Base-by-base conservation (phyloP, 1,140 invertebrate species). In the Oncopeltus fasciatus region DNA sequence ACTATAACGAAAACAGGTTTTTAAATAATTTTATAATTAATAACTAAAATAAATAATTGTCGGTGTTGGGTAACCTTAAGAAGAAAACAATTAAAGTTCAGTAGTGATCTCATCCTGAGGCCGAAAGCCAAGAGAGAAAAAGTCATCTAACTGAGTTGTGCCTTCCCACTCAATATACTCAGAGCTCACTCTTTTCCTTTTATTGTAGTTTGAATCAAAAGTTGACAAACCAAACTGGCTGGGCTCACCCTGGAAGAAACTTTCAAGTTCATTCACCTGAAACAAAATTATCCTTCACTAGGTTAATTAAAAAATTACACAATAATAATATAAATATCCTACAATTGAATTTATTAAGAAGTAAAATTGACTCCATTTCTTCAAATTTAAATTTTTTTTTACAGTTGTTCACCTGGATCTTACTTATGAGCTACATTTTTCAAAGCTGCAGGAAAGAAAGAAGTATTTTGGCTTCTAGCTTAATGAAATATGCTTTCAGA, bases 21-120 rank as follows among this genome's bases (percentile, higher is more conserved):
- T n/a, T n/a, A n/a, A 56, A 56, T 20, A n/a, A 49, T 49, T 18
- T 18, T 49, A 49, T 18, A 49, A 9, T 49, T 9, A 11, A 18
- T 18, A 49, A 8, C 2, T 21, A 27, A 57, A 57, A 38, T 29
- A 31, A 38, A 14, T 57, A 31, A 57, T 16, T 21, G 31, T 18
- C 21, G 31, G 31, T n/a, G 28, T 31, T 18, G 59, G 46, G 59
- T 29, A 53, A 53, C 49, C 49, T 5, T 38, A 38, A 38, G 31
- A 38, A 24, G 16, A 3, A 2, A 57, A 44, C 11, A 46, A 2
- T 49, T 62, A 65, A n/a, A 87, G 78, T 76, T 86, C 84, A 60
- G 85, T 87, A 57, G 84, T 86, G 65, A 87, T 84, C 76, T 86
- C 84, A 71, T 87, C 85, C 71, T 87, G 85, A 2, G 85, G 85